phyloP scores from a whole-genome alignment of 2,888 invertebrate genomes.

The Auanema sp. region DNA sequence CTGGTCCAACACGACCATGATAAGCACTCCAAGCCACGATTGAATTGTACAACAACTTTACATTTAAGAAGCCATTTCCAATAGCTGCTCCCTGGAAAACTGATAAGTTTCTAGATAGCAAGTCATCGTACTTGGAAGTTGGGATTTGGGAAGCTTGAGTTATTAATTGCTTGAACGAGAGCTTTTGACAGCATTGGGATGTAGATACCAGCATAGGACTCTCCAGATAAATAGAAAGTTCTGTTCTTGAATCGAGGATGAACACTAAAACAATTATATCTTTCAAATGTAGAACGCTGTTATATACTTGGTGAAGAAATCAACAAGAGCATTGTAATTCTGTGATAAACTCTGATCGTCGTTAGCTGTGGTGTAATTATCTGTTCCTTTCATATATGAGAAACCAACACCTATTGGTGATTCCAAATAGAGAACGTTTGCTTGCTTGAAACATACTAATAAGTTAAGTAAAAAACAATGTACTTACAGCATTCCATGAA shows the following conservation, averaged over 20 bases:
- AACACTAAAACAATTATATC: conserved; percentile 32
- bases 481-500: conserved; percentile 60
- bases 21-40: conserved; percentile 41
- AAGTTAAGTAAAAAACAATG: not conserved
- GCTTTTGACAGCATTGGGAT: conserved; percentile 65
- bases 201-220: conserved; percentile 67
- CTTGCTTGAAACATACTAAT: conserved; percentile 63
- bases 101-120: not conserved
- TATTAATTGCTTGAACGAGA: conserved; percentile 52
- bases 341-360: conserved; percentile 55
- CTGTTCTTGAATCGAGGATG: conserved; percentile 64
- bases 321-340: conserved; percentile 66
- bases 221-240: conserved; percentile 67
- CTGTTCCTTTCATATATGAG: conserved; percentile 53
- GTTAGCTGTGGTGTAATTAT: conserved; percentile 28
- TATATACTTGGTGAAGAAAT: conserved; percentile 66
- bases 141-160: conserved; percentile 28
- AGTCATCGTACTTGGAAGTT: conserved; percentile 36
- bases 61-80: conserved; percentile 27
- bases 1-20: conserved; percentile 28
- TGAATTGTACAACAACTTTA: conserved; percentile 21
- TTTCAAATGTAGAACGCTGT: not conserved
- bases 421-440: conserved; percentile 69
- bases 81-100: conserved; percentile 17
- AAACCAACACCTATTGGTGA: conserved; percentile 65